Percentiles rank a stretch among this genome's conserved stretches.
These are phyloP conservation scores for Astyanax mexicanus DNA, from an alignment of 2,797 vertebrate genomes.

Conservation along the genomic window DNA sequence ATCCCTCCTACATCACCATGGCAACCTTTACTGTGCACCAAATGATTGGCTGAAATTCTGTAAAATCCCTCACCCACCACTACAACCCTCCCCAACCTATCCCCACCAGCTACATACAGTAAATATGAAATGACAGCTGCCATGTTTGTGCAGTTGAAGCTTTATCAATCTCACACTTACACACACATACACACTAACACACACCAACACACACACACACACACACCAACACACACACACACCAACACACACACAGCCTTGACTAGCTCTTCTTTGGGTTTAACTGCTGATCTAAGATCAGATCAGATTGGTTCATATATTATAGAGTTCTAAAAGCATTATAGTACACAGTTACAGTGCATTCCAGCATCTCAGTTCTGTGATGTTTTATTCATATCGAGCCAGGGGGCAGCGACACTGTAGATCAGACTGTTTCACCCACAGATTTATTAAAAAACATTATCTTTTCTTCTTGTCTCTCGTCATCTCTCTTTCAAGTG, in stretches of 20 bases:
- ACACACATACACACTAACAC: neutral
- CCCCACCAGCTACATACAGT: neutral
- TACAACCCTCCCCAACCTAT: neutral
- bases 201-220: neutral
- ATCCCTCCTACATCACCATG: conserved; percentile 16
- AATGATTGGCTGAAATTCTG: neutral
- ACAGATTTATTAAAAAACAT: neutral
- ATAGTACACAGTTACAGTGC: too few relatives aligned
- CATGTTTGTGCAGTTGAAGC: neutral
- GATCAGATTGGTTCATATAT: neutral
- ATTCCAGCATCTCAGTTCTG: neutral
- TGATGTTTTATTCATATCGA: conserved; percentile 2
- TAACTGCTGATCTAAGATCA: neutral
- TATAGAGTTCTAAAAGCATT: neutral
- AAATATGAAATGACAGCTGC: conserved; percentile 5
- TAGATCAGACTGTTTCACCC: neutral
- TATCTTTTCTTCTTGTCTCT: neutral
- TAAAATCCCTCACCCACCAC: neutral
- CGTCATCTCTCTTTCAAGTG: neutral
- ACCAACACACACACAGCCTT: too few relatives aligned
- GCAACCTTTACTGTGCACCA: conserved; percentile 5
- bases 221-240: too few relatives aligned
- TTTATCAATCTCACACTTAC: conserved; percentile 5
- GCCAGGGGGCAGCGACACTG: neutral
- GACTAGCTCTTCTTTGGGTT: neutral